phyloP scores from a whole-genome alignment of 2,113 vertebrate species.

The Sceloporus undulatus region DNA sequence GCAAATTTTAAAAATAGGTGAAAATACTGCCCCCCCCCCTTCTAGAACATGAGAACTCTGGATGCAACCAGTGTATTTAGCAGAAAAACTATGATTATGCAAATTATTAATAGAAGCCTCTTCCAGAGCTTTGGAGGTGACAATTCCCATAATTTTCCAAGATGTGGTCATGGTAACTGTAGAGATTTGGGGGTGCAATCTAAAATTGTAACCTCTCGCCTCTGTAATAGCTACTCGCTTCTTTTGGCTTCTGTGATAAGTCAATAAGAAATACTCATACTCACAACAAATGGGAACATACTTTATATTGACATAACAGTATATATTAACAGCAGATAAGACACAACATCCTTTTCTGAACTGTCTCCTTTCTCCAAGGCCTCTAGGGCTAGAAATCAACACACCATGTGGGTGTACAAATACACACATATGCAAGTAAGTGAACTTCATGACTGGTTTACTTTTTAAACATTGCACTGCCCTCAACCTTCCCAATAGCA shows the following conservation, averaged over 20 bases:
- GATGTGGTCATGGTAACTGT: background rate
- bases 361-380: background rate
- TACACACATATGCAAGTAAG: constrained; percentile 16
- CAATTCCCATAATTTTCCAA: too few species aligned
- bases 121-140: too few species aligned
- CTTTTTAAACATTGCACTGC: constrained; percentile 11
- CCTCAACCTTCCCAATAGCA: background rate
- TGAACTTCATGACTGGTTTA: background rate
- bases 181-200: too few species aligned
- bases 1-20: too few species aligned
- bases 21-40: too few species aligned
- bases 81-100: background rate
- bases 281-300: background rate
- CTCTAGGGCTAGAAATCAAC: background rate
- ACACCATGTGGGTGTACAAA: background rate
- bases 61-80: too few species aligned
- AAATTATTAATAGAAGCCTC: too few species aligned
- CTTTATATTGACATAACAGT: background rate
- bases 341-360: background rate
- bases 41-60: too few species aligned
- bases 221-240: too few species aligned
- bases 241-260: background rate
- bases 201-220: too few species aligned
- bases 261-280: background rate
- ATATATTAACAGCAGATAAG: background rate